Percentiles rank a stretch among this genome's conserved stretches.
phyloP scores from a whole-genome alignment of 2,888 invertebrate species.

The Ochlodes sylvanus region DNA sequence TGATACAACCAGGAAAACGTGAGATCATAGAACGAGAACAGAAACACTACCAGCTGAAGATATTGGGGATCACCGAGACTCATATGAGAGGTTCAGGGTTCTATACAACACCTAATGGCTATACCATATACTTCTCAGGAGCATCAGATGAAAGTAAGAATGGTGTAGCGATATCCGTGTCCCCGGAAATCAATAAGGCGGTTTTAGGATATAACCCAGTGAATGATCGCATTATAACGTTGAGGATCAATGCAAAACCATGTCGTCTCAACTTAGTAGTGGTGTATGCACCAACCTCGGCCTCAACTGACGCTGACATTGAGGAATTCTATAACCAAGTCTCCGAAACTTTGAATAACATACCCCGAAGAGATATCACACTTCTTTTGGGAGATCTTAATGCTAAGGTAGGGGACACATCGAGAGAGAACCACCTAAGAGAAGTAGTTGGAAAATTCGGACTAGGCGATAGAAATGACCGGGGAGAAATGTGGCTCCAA shows the following conservation, averaged over 20 bases:
- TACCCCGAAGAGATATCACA: too few species aligned
- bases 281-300: slow-evolving; percentile 18
- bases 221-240: slow-evolving; percentile 5
- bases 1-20: not conserved
- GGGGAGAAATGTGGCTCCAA: too few species aligned
- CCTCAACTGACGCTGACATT: too few species aligned
- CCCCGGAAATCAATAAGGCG: not conserved
- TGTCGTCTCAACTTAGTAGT: not conserved
- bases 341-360: too few species aligned
- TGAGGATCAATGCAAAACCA: slow-evolving; percentile 11
- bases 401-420: too few species aligned
- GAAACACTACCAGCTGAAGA: not conserved
- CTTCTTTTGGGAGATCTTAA: too few species aligned
- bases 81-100: slow-evolving; percentile 20
- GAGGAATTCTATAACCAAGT: too few species aligned
- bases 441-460: too few species aligned
- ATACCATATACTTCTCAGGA: slow-evolving; percentile 4
- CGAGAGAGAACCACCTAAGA: too few species aligned
- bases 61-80: slow-evolving; percentile 10
- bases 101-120: not conserved
- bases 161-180: slow-evolving; percentile 6
- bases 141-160: slow-evolving; percentile 4
- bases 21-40: slow-evolving; percentile 11
- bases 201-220: slow-evolving; percentile 17
- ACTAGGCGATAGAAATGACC: too few species aligned